Evolutionary conservation across 2,888 invertebrate genomes (phyloP).

Genomic region (Reticulitermes lucifugus): DNA sequence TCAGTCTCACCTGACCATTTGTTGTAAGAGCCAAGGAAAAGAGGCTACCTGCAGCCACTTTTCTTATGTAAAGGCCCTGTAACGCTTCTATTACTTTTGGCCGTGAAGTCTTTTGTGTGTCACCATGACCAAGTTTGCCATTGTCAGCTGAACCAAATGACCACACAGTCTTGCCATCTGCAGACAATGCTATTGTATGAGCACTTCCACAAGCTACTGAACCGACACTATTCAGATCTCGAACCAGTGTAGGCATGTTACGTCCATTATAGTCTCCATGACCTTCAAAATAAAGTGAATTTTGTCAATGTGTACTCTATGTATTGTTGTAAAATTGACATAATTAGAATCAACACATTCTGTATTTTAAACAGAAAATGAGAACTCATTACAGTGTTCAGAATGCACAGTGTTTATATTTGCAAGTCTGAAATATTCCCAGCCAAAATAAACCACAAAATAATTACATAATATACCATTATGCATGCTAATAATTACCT

Average conservation of each 20-base stretch:
- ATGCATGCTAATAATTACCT: no score
- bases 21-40: constrained; percentile 68
- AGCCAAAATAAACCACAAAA: no score
- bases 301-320: no score
- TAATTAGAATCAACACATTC: no score
- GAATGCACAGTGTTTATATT: no score
- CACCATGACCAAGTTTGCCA: constrained; percentile 68
- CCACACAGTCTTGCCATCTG: constrained; percentile 69
- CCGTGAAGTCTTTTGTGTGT: constrained; percentile 66
- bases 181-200: constrained; percentile 67
- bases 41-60: constrained; percentile 69
- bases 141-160: constrained; percentile 70
- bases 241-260: constrained; percentile 70
- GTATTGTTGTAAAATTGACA: no score
- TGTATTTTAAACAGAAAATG: no score
- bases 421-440: no score
- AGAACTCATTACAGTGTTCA: no score
- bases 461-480: no score
- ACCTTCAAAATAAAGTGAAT: constrained; percentile 59
- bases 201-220: constrained; percentile 69
- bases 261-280: constrained; percentile 72
- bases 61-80: constrained; percentile 68
- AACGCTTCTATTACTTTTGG: constrained; percentile 72
- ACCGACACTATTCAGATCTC: constrained; percentile 69
- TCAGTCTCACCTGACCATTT: constrained; percentile 62